Conservation (phyloP, 2,888 invertebrate species). For the Belgica antarctica region DNA sequence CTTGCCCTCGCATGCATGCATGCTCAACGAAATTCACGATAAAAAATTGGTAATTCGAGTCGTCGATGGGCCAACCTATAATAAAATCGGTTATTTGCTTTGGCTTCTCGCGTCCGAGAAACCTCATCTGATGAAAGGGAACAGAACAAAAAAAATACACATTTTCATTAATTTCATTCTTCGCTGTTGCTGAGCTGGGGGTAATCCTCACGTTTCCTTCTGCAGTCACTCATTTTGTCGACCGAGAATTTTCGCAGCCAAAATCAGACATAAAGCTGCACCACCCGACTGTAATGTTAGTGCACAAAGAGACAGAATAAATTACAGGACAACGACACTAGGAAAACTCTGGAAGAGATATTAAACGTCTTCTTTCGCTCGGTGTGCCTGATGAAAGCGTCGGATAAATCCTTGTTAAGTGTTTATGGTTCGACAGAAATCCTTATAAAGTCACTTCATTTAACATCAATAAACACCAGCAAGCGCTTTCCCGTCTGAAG, state of each 20-base stretch:
- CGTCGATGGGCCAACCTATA: neutral
- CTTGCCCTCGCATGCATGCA: too few relatives aligned
- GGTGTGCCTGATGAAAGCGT: neutral
- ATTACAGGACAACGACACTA: slow-evolving; percentile 28
- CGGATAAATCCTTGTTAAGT: slow-evolving; percentile 10
- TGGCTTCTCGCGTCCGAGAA: slow-evolving; percentile 22
- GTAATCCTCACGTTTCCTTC: slow-evolving; percentile 31
- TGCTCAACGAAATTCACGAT: neutral
- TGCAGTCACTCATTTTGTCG: slow-evolving; percentile 7
- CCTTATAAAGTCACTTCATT: neutral
- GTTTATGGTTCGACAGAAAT: neutral
- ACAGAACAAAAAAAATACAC: neutral
- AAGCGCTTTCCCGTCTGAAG: neutral
- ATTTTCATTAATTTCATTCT: slow-evolving; percentile 17
- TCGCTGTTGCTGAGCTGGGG: slow-evolving; percentile 13
- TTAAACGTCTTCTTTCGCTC: neutral
- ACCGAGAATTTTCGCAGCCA: neutral
- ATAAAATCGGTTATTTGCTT: neutral
- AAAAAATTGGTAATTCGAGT: slow-evolving; percentile 26
- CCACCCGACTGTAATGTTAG: neutral
- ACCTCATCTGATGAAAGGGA: neutral
- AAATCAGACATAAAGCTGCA: slow-evolving; percentile 21
- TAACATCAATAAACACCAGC: too few relatives aligned
- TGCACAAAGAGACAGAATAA: slow-evolving; percentile 15
- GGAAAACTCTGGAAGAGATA: neutral